Base-by-base conservation (phyloP, 64 coral and sea anemone species). In the Pocillopora verrucosa region DNA sequence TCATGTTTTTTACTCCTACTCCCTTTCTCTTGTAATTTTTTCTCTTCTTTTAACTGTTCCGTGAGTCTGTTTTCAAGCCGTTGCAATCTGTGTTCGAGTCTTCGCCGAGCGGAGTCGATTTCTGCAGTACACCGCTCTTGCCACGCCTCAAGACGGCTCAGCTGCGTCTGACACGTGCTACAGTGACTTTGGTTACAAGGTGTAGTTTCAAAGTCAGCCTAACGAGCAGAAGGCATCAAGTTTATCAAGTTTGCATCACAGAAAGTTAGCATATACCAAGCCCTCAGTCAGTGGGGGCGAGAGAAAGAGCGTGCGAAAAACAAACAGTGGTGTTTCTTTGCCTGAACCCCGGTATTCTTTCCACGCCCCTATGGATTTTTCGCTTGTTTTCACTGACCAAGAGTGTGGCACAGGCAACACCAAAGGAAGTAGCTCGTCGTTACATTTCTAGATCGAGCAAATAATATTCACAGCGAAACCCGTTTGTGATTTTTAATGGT, bases 41-140 rank as follows among this genome's bases (percentile, higher is more conserved):
- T 76, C 60, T 94, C 90, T 19, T 97, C 95, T 13, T 84, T 72
- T 13, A 83, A 72, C 59, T 97, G 95, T 65, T 97, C 86, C 61
- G 90, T 91, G 19, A 97, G 90, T 74, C 89, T 93, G 14, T 78
- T 65, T 84, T 97, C 95, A 4, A 97, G 76, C 11, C 87, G 88
- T 58, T 88, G 89, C 10, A 97, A 80, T 36, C 92, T 84, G 72
- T 94, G 88, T 61, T 97, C 95, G 37, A 97, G 91, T 80, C 88
- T 86, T 20, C 95, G 95, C 11, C 95, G 91, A 16, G 95, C 74
- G 1, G 91, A 89, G 62, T 97, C 95, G 45, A 97, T 97, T 45
- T 97, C 95, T 19, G 84, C 72, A 12, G 82, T 93, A 16, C 95
- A 97, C 2, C 93, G 88, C 72, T 97, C 95, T 76, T 97, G 95